phyloP scores from a whole-genome alignment of 2,888 invertebrate genomes.

The Thalpophila matura region DNA sequence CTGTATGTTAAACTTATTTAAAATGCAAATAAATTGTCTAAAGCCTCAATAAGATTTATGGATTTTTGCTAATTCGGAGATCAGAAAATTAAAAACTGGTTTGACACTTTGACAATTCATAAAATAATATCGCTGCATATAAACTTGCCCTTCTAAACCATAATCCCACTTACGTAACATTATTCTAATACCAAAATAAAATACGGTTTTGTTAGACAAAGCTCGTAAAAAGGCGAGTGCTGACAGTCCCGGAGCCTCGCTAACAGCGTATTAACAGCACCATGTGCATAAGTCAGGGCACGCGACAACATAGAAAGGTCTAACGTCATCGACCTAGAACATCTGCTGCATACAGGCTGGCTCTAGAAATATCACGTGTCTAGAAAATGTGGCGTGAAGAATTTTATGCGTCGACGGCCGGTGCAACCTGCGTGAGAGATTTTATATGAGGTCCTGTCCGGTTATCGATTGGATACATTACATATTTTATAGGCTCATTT shows the following conservation, averaged over 20 bases:
- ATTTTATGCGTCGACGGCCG: slow-evolving; percentile 45
- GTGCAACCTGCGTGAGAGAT: slow-evolving; percentile 54
- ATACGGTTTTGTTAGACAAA: slow-evolving; percentile 60
- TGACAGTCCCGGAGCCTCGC: slow-evolving; percentile 70
- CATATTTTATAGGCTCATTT: slow-evolving; percentile 18
- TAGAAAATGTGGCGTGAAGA: slow-evolving; percentile 57
- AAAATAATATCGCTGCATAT: background rate
- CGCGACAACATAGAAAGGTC: slow-evolving; percentile 86
- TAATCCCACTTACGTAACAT: background rate
- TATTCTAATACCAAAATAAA: slow-evolving; percentile 25
- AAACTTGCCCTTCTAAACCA: background rate
- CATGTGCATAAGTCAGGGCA: slow-evolving; percentile 74
- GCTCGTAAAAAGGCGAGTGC: slow-evolving; percentile 68
- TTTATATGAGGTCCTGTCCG: slow-evolving; percentile 41
- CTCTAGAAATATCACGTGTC: slow-evolving; percentile 61
- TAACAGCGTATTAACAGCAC: slow-evolving; percentile 68
- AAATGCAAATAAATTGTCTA: slow-evolving; percentile 5
- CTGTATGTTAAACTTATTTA: slow-evolving; percentile 14
- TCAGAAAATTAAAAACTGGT: too few relatives aligned
- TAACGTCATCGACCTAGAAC: slow-evolving; percentile 83
- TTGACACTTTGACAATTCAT: too few relatives aligned
- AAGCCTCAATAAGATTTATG: background rate
- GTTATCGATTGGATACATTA: slow-evolving; percentile 34
- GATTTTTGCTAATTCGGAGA: background rate
- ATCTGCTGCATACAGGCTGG: slow-evolving; percentile 77